These are phyloP conservation scores for Erebia palarica DNA, from an alignment of 2,888 invertebrate genomes.

Conservation along the genomic window DNA sequence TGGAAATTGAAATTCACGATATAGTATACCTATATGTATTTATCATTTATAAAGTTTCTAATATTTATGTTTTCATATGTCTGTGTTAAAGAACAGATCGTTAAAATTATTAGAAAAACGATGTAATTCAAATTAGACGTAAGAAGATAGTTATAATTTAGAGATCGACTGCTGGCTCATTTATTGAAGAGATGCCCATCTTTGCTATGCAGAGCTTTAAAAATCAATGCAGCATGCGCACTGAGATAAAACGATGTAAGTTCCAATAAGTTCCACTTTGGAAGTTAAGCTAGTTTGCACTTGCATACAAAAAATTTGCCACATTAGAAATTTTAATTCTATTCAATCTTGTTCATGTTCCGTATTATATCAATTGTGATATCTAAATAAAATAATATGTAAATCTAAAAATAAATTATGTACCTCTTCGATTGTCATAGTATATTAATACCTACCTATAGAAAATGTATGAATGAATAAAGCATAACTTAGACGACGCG, in stretches of 20 bases:
- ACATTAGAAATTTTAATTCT: neutral
- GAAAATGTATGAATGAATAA: too few relatives aligned
- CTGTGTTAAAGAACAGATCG: too few relatives aligned
- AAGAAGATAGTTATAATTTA: neutral
- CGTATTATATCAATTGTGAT: neutral
- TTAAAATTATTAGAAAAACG: too few relatives aligned
- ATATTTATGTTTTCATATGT: too few relatives aligned
- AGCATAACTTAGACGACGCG: too few relatives aligned
- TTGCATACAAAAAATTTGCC: neutral
- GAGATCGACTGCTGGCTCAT: constrained; percentile 11
- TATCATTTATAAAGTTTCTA: too few relatives aligned
- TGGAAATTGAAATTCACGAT: too few relatives aligned
- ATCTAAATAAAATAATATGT: too few relatives aligned
- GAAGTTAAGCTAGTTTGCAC: neutral
- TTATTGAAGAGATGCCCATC: constrained; percentile 14
- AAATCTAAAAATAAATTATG: too few relatives aligned
- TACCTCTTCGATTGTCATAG: too few relatives aligned
- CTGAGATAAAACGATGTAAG: constrained; percentile 14
- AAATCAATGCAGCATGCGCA: constrained; percentile 36
- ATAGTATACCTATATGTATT: too few relatives aligned
- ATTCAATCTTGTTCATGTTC: neutral
- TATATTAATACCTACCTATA: too few relatives aligned
- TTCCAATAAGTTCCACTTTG: neutral
- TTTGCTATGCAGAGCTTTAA: constrained; percentile 32
- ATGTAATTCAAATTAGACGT: neutral